phyloP scores from a whole-genome alignment of 2,113 vertebrate species.

The Gallinago paraguaiae region DNA sequence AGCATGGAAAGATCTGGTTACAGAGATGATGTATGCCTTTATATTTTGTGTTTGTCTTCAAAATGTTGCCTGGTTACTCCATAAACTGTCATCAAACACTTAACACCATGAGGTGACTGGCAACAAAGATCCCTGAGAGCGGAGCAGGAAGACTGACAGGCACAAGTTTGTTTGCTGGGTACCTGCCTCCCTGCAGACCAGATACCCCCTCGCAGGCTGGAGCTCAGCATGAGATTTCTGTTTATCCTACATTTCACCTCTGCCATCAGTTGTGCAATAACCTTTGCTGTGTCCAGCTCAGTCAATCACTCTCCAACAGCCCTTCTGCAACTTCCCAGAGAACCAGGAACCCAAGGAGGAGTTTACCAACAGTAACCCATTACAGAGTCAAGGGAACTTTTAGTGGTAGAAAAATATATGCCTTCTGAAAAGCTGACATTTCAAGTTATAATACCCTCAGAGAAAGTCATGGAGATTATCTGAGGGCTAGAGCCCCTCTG shows the following conservation, averaged over 20 bases:
- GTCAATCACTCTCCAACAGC: neutral
- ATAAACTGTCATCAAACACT: conserved; percentile 28
- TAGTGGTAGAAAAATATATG: too few species aligned
- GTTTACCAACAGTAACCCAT: neutral
- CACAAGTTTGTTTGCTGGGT: conserved; percentile 31
- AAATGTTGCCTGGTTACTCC: conserved; percentile 61
- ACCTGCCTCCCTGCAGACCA: neutral
- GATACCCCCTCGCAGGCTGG: neutral
- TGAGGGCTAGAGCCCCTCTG: too few species aligned
- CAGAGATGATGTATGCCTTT: neutral
- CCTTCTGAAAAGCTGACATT: neutral
- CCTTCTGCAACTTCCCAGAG: neutral
- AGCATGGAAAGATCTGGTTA: neutral
- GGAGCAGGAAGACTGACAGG: conserved; percentile 24
- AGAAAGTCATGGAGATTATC: too few species aligned
- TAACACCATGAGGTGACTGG: neutral
- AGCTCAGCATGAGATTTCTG: neutral
- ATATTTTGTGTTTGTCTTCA: conserved; percentile 20
- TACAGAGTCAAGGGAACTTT: neutral
- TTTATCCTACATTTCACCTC: neutral
- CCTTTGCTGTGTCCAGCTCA: neutral
- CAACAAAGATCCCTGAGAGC: neutral
- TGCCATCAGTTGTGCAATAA: neutral
- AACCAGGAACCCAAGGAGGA: neutral
- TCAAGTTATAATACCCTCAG: neutral